A percentile compares a stretch with the other conserved stretches of the same genome.
Conservation (phyloP, 2,113 vertebrate genomes). For the Galbula dea region DNA sequence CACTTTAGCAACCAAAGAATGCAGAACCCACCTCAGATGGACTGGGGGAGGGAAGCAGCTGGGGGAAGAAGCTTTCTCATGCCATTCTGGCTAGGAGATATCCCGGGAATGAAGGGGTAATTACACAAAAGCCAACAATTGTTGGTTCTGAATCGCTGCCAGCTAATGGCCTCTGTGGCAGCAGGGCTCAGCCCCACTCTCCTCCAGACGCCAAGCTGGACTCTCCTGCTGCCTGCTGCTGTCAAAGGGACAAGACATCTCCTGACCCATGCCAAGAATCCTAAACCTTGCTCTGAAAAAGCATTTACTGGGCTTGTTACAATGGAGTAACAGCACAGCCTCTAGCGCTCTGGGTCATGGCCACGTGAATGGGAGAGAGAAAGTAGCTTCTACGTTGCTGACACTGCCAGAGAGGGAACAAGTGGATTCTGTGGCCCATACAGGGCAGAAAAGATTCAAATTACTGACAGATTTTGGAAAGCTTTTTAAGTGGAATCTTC, state of each 20-base stretch:
- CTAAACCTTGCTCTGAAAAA: not conserved
- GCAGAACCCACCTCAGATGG: not conserved
- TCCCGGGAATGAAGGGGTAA: not conserved
- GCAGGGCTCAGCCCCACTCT: not conserved
- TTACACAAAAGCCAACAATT: not conserved
- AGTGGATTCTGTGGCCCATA: not conserved
- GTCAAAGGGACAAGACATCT: not conserved
- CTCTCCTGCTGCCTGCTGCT: accelerated
- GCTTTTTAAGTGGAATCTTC: conserved; percentile 47
- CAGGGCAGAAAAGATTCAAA: conserved; percentile 5
- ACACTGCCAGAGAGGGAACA: not conserved
- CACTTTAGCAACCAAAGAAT: conserved; percentile 39
- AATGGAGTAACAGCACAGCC: not conserved
- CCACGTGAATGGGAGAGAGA: not conserved
- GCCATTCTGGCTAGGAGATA: not conserved
- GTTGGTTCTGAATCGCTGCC: not conserved
- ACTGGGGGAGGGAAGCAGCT: not conserved
- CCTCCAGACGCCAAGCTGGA: not conserved
- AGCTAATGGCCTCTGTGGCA: not conserved
- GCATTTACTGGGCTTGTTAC: not conserved
- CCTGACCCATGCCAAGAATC: not conserved
- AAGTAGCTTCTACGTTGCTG: not conserved
- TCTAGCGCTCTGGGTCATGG: not conserved
- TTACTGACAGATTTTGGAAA: conserved; percentile 40
- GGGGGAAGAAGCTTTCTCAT: not conserved